Evolutionary conservation across 2,888 invertebrate species (phyloP), one percentile per base, ranked within the genome.

Genomic region (Leucozona laternaria): DNA sequence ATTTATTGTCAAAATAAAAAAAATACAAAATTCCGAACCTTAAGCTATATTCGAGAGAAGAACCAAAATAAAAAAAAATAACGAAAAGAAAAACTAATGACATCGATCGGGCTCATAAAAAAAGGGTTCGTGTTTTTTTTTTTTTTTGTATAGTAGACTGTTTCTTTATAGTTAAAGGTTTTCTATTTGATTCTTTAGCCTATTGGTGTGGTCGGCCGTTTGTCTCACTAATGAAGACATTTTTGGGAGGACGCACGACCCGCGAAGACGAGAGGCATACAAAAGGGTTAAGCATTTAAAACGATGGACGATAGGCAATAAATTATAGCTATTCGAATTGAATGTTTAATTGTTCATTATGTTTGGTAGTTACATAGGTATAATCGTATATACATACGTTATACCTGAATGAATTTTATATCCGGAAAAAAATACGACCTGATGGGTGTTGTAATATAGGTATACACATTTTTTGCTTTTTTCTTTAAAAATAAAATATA

Each of bases 211-310:
- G 85, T 81, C 85, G 82, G 70, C 55, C 50, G 79, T 86, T 86
- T 82, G 82, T 82, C 79, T 75, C 73, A 22, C 78, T 86, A 86
- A 86, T 86, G 86, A 86, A 82, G 86, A 82, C 86, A 82, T 82
- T 82, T 64, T 82, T 79, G 48, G 40, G 50, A 75, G 73, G 78
- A 78, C n/a, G n/a, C 81, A 31, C 58, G 37, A 58, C 37, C 22
- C n/a, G n/a, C n/a, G 15, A 66, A 66, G 25, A 68, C 40, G 37
- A 50, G 31, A 48, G 68, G 25, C 64, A 64, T 60, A n/a, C n/a
- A 68, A 81, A 85, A 82, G 82, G 86, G 86, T 81, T 85, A 80
- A 48, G 15, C 31, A 66, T 31, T 48, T 20, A 57, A 68, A 68
- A 68, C 68, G 68, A 72, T 72, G 71, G 50, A 78, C 50, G 34